Evolutionary conservation across 2,888 invertebrate genomes (phyloP).

Genomic region (Hypolimnas misippus): DNA sequence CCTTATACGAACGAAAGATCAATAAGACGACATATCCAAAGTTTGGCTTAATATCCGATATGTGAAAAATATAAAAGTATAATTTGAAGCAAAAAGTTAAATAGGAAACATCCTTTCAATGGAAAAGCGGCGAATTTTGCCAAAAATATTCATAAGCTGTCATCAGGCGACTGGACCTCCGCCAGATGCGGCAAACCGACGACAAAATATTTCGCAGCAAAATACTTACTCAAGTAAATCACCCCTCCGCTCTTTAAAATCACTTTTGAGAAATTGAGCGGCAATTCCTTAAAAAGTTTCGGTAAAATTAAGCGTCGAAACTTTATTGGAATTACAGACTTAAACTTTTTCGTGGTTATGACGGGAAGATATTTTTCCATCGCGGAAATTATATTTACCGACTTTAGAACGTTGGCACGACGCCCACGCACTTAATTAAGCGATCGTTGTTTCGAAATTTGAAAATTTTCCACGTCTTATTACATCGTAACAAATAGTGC

Average conservation of each 20-base stretch:
- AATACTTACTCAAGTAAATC: conserved; percentile 78
- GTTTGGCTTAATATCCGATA: conserved; percentile 17
- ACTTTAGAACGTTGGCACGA: conserved; percentile 37
- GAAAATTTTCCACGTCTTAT: conserved; percentile 44
- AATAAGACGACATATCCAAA: background rate
- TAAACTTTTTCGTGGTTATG: conserved; percentile 40
- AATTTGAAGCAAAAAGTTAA: conserved; percentile 67
- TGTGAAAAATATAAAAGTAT: conserved; percentile 45
- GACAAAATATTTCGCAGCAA: conserved; percentile 80
- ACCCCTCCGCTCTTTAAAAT: conserved; percentile 75
- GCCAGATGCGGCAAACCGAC: conserved; percentile 79
- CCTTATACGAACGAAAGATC: too few relatives aligned
- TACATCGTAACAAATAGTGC: conserved; percentile 62
- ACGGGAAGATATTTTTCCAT: conserved; percentile 39
- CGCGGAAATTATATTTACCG: conserved; percentile 35
- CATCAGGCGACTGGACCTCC: conserved; percentile 81
- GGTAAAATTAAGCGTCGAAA: conserved; percentile 47
- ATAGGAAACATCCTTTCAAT: conserved; percentile 66
- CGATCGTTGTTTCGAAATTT: conserved; percentile 41
- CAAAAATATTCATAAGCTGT: conserved; percentile 84
- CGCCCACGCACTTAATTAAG: conserved; percentile 50
- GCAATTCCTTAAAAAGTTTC: conserved; percentile 59
- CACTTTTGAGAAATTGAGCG: conserved; percentile 73
- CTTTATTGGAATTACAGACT: conserved; percentile 40
- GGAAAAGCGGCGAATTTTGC: conserved; percentile 73